Percentiles rank a stretch among this genome's conserved stretches.
phyloP scores from a whole-genome alignment of 2,797 vertebrate genomes.

The Hipposideros larvatus region DNA sequence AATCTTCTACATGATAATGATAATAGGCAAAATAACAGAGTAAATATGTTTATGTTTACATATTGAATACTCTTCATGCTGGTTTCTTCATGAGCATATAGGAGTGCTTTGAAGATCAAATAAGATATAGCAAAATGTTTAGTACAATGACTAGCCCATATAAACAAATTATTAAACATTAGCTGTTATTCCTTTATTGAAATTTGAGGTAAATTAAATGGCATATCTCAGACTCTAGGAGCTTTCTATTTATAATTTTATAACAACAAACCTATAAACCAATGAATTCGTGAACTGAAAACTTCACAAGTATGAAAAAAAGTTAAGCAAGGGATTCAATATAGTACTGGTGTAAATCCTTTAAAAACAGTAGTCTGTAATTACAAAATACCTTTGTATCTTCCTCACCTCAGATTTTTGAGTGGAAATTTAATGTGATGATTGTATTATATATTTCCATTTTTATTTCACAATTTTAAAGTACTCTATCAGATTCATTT shows the following conservation, averaged over 20 bases:
- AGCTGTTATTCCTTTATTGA: not conserved
- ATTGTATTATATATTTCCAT: not conserved
- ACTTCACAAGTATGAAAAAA: not conserved
- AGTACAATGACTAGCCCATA: not conserved
- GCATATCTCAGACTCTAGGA: not conserved
- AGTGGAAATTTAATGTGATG: not conserved
- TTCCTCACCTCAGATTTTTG: not conserved
- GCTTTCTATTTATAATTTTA: not conserved
- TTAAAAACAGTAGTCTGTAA: not conserved
- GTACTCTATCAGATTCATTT: not conserved
- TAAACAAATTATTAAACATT: not conserved
- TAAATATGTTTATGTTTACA: not conserved
- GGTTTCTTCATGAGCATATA: conserved; percentile 13
- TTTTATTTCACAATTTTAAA: not conserved
- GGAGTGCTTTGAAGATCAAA: not conserved
- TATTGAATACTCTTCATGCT: not conserved
- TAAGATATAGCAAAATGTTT: conserved; percentile 18
- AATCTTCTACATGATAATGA: not conserved
- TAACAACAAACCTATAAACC: not conserved
- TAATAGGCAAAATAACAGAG: not conserved
- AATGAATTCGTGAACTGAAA: not conserved
- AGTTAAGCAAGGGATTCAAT: not conserved
- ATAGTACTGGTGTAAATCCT: not conserved
- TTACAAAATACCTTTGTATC: not conserved
- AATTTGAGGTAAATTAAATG: conserved; percentile 21